Evolutionary conservation across 2,888 invertebrate genomes (phyloP).

Genomic region (Sipha maydis): DNA sequence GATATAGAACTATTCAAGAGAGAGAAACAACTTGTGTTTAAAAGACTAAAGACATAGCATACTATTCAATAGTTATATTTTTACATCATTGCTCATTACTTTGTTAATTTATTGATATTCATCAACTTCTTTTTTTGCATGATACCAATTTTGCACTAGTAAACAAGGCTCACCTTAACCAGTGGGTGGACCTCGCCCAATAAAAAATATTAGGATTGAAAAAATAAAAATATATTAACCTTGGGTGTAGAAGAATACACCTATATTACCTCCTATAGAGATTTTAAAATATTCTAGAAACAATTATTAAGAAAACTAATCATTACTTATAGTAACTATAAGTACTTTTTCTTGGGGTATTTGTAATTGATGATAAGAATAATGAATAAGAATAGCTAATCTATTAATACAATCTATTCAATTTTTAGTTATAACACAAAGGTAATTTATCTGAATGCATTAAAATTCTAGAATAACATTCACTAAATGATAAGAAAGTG

Average conservation of each 20-base stretch:
- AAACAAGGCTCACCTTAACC: constrained; percentile 47
- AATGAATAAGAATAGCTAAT: neutral
- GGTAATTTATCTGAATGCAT: neutral
- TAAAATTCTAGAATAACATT: neutral
- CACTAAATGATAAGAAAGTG: no score
- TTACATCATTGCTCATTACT: neutral
- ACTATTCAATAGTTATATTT: neutral
- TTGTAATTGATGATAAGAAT: neutral
- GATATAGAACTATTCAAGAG: neutral
- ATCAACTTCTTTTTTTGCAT: constrained; percentile 41
- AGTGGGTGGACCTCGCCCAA: constrained; percentile 57
- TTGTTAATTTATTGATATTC: constrained; percentile 31
- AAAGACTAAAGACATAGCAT: neutral
- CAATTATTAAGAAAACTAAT: constrained; percentile 7
- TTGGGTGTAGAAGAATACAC: constrained; percentile 17
- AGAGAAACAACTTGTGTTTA: no score
- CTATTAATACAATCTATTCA: neutral
- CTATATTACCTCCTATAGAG: constrained; percentile 38
- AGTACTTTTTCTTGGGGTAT: neutral
- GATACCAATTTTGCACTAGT: constrained; percentile 20
- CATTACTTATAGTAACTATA: no score
- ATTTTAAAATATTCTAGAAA: constrained; percentile 10
- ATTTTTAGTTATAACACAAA: neutral
- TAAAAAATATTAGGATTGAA: constrained; percentile 18
- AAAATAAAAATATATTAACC: constrained; percentile 35